Base-by-base conservation (phyloP, 2,888 invertebrate genomes). In the Leptinotarsa haldemani region DNA sequence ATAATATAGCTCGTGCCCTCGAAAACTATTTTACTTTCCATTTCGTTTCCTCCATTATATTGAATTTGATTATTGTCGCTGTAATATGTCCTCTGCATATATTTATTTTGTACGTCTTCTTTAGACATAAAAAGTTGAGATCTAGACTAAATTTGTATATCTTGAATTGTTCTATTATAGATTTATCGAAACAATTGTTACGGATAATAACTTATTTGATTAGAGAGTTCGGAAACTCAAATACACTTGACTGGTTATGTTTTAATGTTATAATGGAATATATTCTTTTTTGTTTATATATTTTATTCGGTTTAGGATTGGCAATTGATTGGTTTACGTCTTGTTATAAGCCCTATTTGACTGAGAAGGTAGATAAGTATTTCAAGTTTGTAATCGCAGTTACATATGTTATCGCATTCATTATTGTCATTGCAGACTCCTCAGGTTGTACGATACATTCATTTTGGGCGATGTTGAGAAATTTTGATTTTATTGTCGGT, bases 141-240 rank as follows among this genome's bases (percentile, higher is more conserved):
- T 52, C 61, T n/a, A 58, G 58, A n/a, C 15, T 30, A 1, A 75
- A 75, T 46, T 50, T 22, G 5, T 70, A 70, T 20, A 73, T 75
- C 25, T 47, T 70, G 56, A 58, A 70, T 50, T 70, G 64, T 4
- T 25, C 66, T n/a, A 52, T 75, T 22, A 22, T 66, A 4, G 72
- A 70, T 58, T 40, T 69, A 20, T 18, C 52, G 9, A n/a, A 4
- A n/a, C 65, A 65, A 18, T 5, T 65, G 20, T 9, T 25, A 50
- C 15, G 65, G 22, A 15, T 65, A 0, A 50, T 25, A 12, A 30
- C 13, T 65, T 50, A 50, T 30, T 20, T 65, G n/a, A 48, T 50
- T 0, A 22, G 16, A 16, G 4, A 22, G 1, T 4, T 66, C 5
- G 1, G 9, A 22, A 18, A 50, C 2, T 3, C n/a, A n/a, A 22